Percentiles rank a stretch among this genome's conserved stretches.
These are phyloP conservation scores for Agriopis marginaria DNA, from an alignment of 2,888 invertebrate species.

Conservation along the genomic window DNA sequence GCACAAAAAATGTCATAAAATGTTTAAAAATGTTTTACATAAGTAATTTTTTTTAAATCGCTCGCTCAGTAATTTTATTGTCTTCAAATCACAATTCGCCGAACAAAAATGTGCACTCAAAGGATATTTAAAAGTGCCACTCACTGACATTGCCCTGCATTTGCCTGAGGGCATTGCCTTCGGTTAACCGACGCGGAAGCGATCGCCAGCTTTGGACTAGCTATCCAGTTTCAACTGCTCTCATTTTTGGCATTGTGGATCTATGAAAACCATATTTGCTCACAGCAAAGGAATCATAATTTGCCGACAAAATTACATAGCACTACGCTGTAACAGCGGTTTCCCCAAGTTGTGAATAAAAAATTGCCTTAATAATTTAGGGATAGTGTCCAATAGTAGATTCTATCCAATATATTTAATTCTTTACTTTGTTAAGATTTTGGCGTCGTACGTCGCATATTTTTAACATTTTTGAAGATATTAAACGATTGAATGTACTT, in stretches of 20 bases:
- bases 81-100: conserved; percentile 11
- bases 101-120: conserved; percentile 43
- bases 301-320: too few relatives aligned
- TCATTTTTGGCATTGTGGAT: conserved; percentile 45
- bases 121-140: conserved; percentile 63
- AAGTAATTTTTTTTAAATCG: not conserved
- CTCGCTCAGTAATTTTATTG: not conserved
- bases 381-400: too few relatives aligned
- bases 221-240: conserved; percentile 45
- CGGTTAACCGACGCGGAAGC: conserved; percentile 59
- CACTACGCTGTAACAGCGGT: too few relatives aligned
- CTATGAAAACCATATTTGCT: conserved; percentile 3
- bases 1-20: too few relatives aligned
- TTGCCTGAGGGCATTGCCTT: conserved; percentile 76
- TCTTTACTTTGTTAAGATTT: too few relatives aligned
- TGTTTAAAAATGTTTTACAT: not conserved
- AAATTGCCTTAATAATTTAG: too few relatives aligned
- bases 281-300: not conserved
- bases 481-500: too few relatives aligned
- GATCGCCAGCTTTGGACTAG: conserved; percentile 27
- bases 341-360: too few relatives aligned
- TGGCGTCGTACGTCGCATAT: too few relatives aligned
- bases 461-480: too few relatives aligned
- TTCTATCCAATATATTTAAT: too few relatives aligned
- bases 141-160: conserved; percentile 72